Conservation (phyloP, 2,113 vertebrate species). For the Urocolius indicus region DNA sequence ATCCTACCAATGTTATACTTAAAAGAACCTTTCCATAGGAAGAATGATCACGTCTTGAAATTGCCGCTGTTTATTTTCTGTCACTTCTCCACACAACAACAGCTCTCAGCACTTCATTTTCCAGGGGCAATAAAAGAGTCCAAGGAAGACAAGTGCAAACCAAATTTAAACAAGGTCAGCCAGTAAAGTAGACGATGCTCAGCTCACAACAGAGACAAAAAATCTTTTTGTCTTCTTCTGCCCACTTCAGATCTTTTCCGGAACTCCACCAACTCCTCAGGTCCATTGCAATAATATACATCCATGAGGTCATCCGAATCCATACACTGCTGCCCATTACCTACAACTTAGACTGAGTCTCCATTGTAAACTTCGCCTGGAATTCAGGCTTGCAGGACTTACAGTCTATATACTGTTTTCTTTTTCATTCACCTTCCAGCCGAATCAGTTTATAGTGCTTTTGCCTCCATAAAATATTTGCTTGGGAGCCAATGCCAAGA, state of each 20-base stretch:
- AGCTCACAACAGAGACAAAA: conserved; percentile 24
- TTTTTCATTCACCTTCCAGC: conserved; percentile 61
- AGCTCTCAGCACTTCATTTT: not conserved
- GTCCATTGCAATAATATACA: conserved; percentile 35
- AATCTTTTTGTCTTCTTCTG: conserved; percentile 61
- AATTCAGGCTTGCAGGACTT: conserved; percentile 44
- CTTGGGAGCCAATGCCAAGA: conserved; percentile 9
- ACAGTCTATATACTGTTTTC: conserved; percentile 51
- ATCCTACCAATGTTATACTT: not conserved
- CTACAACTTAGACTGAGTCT: conserved; percentile 49
- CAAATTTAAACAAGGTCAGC: conserved; percentile 28
- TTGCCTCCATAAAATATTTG: conserved; percentile 64
- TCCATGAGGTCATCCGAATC: conserved; percentile 37
- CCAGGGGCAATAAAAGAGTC: not conserved
- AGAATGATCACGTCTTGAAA: not conserved
- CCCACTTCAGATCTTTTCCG: conserved; percentile 54
- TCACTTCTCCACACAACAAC: not conserved
- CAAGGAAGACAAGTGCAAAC: not conserved
- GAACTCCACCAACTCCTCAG: conserved; percentile 22
- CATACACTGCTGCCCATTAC: conserved; percentile 23
- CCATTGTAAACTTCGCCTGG: conserved; percentile 43
- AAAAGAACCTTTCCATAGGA: not conserved
- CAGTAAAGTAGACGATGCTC: not conserved
- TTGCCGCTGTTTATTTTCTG: not conserved
- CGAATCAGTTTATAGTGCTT: conserved; percentile 60